Evolutionary conservation across 2,797 vertebrate species (phyloP).

Genomic region (Tangara arthus): DNA sequence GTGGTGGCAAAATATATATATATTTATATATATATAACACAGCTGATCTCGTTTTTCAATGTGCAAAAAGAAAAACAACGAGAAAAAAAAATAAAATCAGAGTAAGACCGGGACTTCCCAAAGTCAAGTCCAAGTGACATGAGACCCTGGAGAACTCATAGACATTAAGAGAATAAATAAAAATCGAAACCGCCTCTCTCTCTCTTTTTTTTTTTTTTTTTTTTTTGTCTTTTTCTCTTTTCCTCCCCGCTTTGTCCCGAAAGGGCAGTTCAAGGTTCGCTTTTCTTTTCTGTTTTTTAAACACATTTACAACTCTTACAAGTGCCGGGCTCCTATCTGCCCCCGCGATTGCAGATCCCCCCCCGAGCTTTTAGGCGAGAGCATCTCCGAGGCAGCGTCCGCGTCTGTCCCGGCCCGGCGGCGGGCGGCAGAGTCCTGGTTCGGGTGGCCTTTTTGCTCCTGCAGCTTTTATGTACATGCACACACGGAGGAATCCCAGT

Average conservation of each 20-base stretch:
- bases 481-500: slow-evolving; percentile 83
- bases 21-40: slow-evolving; percentile 72
- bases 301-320: slow-evolving; percentile 92
- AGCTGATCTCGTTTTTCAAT: slow-evolving; percentile 73
- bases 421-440: slow-evolving; percentile 37
- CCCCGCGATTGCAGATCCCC: slow-evolving; percentile 68
- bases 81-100: slow-evolving; percentile 27
- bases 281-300: slow-evolving; percentile 5
- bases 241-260: slow-evolving; percentile 70
- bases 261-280: slow-evolving; percentile 82
- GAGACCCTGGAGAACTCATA: slow-evolving; percentile 82
- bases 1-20: slow-evolving; percentile 74
- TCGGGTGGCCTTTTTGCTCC: slow-evolving; percentile 59
- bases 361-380: slow-evolving; percentile 43
- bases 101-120: slow-evolving; percentile 72
- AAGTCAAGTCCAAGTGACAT: slow-evolving; percentile 75
- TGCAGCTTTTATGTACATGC: slow-evolving; percentile 83
- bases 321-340: slow-evolving; percentile 82
- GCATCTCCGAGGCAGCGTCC: slow-evolving; percentile 56
- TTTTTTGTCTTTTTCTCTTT: slow-evolving; percentile 7
- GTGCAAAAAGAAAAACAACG: slow-evolving; percentile 81
- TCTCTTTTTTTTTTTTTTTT: background rate
- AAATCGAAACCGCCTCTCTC: slow-evolving; percentile 57
- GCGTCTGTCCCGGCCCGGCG: slow-evolving; percentile 36
- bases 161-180: slow-evolving; percentile 92